Evolutionary conservation across 2,113 vertebrate genomes (phyloP).

Genomic region (Tragelaphus strepsiceros): DNA sequence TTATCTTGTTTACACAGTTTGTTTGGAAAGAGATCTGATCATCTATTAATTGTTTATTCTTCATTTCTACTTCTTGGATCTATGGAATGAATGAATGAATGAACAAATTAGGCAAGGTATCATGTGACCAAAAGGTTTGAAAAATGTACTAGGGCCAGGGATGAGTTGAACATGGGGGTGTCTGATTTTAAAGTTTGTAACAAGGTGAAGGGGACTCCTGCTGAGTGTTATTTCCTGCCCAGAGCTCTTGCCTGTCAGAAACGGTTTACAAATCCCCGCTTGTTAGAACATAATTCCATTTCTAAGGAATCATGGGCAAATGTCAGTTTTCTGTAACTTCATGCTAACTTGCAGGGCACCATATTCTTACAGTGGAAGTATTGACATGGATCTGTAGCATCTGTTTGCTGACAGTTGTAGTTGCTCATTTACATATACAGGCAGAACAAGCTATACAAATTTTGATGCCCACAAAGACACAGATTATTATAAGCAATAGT

Average conservation of each 20-base stretch:
- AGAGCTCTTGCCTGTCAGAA: not conserved
- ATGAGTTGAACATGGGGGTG: not conserved
- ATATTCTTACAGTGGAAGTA: not conserved
- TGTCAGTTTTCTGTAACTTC: not conserved
- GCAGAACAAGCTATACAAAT: not conserved
- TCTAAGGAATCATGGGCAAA: not conserved
- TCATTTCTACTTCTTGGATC: not conserved
- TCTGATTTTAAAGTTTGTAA: not conserved
- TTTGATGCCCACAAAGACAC: not conserved
- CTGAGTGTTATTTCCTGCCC: not conserved
- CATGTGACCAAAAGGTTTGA: not conserved
- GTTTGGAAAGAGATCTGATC: not conserved
- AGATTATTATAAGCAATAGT: not conserved
- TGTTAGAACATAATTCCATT: not conserved
- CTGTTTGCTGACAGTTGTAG: not conserved
- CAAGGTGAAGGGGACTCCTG: not conserved
- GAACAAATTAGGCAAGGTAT: not conserved
- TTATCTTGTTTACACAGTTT: not conserved
- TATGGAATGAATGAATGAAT: not conserved
- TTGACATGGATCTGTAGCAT: not conserved
- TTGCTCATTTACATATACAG: not conserved
- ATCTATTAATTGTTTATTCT: not conserved
- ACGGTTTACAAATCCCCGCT: not conserved
- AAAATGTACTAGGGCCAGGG: not conserved
- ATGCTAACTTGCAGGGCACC: not conserved